A percentile compares a stretch with the other conserved stretches of the same genome.
Conservation (phyloP, 2,113 vertebrate genomes). For the Hyla sarda region DNA sequence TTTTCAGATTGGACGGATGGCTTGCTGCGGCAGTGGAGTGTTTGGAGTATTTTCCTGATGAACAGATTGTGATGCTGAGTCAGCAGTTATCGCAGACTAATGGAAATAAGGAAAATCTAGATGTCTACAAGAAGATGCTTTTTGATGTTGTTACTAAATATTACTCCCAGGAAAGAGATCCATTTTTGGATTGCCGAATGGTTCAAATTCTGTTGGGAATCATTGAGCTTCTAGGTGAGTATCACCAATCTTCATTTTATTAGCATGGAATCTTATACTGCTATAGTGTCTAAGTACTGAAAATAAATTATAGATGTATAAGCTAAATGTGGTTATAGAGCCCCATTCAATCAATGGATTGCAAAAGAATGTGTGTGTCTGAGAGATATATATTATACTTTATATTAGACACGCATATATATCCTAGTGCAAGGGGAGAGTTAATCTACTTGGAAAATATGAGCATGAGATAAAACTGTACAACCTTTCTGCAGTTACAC, state of each 20-base stretch:
- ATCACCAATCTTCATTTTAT: not conserved
- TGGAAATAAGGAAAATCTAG: conserved; percentile 59
- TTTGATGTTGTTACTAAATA: conserved; percentile 84
- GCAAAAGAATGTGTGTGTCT: too few species aligned
- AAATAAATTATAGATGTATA: too few species aligned
- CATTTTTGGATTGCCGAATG: conserved; percentile 77
- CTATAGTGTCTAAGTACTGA: too few species aligned
- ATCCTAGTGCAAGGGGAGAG: too few species aligned
- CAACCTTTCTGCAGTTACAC: too few species aligned
- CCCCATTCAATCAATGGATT: too few species aligned
- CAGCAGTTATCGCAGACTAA: conserved; percentile 76
- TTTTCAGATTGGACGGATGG: conserved; percentile 79
- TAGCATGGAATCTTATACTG: not conserved
- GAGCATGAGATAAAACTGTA: too few species aligned
- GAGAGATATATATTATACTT: too few species aligned
- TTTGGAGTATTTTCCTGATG: conserved; percentile 86
- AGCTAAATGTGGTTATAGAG: too few species aligned
- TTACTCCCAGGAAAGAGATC: conserved; percentile 79
- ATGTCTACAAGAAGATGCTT: conserved; percentile 78
- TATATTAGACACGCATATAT: too few species aligned
- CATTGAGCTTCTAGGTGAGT: conserved; percentile 81
- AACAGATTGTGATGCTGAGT: conserved; percentile 77
- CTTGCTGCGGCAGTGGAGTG: conserved; percentile 81
- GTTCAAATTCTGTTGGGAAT: conserved; percentile 78
- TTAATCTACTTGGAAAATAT: too few species aligned